Evolutionary conservation across 2,797 vertebrate species (phyloP).

Genomic region (Schizopygopsis pylzovi): DNA sequence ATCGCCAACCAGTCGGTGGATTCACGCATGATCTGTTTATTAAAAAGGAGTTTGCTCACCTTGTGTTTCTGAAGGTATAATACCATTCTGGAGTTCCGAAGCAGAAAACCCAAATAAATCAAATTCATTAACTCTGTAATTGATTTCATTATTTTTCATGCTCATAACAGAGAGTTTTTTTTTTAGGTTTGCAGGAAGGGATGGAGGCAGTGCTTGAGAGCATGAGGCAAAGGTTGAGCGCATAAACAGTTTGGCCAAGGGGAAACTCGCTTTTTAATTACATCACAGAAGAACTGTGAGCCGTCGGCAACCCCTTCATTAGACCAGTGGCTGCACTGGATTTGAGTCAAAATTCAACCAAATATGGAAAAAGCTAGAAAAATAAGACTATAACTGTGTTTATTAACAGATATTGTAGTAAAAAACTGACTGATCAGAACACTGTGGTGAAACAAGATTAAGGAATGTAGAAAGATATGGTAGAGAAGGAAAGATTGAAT

Average conservation of each 20-base stretch:
- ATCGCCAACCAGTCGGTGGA: constrained; percentile 62
- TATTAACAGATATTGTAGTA: background rate
- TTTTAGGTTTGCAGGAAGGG: constrained; percentile 64
- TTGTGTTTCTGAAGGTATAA: constrained; percentile 46
- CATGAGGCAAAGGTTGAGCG: constrained; percentile 54
- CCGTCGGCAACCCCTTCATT: constrained; percentile 61
- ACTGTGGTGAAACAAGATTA: background rate
- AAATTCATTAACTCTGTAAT: constrained; percentile 78
- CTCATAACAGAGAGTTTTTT: constrained; percentile 66
- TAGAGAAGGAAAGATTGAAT: background rate
- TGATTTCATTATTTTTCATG: constrained; percentile 72
- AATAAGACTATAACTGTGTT: too few relatives aligned
- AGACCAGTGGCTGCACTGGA: constrained; percentile 50
- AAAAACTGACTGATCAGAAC: background rate
- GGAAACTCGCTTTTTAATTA: constrained; percentile 71
- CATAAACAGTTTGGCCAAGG: constrained; percentile 69
- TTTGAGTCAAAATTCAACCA: background rate
- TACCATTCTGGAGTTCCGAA: constrained; percentile 60
- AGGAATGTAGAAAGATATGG: background rate
- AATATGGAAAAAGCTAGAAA: background rate
- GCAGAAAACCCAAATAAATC: constrained; percentile 74
- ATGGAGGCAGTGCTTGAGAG: constrained; percentile 56
- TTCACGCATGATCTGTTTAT: constrained; percentile 64
- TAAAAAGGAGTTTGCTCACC: constrained; percentile 66
- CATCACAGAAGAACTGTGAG: constrained; percentile 49